Conservation (phyloP, 2,113 vertebrate genomes). For the Scolopax mira region DNA sequence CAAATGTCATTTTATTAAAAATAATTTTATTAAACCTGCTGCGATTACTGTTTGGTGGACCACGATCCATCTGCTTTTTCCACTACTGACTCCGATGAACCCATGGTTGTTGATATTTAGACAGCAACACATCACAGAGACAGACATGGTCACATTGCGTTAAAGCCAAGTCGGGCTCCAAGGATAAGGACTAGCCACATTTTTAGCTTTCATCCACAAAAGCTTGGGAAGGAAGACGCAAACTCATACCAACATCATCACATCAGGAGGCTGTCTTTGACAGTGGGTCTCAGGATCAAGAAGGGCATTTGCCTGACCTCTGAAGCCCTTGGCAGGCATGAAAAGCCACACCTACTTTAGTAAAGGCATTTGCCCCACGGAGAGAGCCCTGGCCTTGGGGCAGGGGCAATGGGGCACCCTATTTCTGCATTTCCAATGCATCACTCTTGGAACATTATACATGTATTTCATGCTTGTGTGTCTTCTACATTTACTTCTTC, state of each 20-base stretch:
- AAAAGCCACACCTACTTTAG: background rate
- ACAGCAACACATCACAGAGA: background rate
- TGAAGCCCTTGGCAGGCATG: background rate
- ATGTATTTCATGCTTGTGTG: background rate
- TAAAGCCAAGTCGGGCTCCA: background rate
- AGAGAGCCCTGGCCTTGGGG: background rate
- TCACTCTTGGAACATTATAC: background rate
- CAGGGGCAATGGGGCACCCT: accelerated
- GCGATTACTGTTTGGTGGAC: background rate
- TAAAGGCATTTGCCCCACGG: accelerated
- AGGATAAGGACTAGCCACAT: background rate
- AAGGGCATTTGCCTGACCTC: background rate
- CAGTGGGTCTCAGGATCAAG: background rate
- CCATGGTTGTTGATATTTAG: background rate
- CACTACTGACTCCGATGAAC: background rate
- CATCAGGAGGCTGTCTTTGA: background rate
- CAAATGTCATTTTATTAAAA: background rate
- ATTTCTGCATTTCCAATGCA: background rate
- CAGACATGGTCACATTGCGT: background rate
- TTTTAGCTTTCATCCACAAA: background rate
- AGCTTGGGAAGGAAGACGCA: background rate
- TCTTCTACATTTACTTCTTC: no score
- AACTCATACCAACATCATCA: background rate
- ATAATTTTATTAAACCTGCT: background rate
- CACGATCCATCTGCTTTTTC: accelerated